A percentile compares a stretch with the other conserved stretches of the same genome.
Conservation (phyloP, 2,797 vertebrate species). For the Scolopax bukidnonensis region DNA sequence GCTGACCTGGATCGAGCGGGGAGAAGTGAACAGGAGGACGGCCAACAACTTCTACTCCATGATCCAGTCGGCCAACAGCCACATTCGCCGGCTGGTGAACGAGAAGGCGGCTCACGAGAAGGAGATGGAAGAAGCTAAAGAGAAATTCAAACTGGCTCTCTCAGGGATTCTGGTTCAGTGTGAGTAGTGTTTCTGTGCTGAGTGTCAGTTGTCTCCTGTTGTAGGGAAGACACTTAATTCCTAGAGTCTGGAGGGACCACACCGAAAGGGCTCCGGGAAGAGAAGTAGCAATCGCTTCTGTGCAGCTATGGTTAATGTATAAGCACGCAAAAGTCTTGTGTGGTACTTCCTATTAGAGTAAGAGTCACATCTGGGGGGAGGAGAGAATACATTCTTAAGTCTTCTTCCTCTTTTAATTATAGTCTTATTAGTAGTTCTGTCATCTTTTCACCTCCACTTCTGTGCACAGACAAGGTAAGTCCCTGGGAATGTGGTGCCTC, state of each 20-base stretch:
- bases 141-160: slow-evolving; percentile 94
- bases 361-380: background rate
- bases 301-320: background rate
- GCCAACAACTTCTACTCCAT: slow-evolving; percentile 98
- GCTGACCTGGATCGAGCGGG: slow-evolving; percentile 93
- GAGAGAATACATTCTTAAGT: background rate
- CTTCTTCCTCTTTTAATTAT: slow-evolving; percentile 3
- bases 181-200: slow-evolving; percentile 78
- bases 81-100: slow-evolving; percentile 88
- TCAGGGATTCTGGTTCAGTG: slow-evolving; percentile 91
- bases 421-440: slow-evolving; percentile 25
- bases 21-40: slow-evolving; percentile 93
- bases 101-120: slow-evolving; percentile 93
- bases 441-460: slow-evolving; percentile 30
- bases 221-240: background rate
- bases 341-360: background rate
- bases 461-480: slow-evolving; percentile 66
- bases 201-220: background rate
- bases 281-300: background rate
- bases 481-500: slow-evolving; percentile 24
- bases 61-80: slow-evolving; percentile 96
- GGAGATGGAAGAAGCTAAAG: slow-evolving; percentile 96
- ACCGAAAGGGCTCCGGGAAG: background rate
- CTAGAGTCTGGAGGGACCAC: background rate
- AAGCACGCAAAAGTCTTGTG: background rate